A percentile compares a stretch with the other conserved stretches of the same genome.
These are phyloP conservation scores for Cyanoderma ruficeps DNA, from an alignment of 2,113 vertebrate species.

Conservation along the genomic window DNA sequence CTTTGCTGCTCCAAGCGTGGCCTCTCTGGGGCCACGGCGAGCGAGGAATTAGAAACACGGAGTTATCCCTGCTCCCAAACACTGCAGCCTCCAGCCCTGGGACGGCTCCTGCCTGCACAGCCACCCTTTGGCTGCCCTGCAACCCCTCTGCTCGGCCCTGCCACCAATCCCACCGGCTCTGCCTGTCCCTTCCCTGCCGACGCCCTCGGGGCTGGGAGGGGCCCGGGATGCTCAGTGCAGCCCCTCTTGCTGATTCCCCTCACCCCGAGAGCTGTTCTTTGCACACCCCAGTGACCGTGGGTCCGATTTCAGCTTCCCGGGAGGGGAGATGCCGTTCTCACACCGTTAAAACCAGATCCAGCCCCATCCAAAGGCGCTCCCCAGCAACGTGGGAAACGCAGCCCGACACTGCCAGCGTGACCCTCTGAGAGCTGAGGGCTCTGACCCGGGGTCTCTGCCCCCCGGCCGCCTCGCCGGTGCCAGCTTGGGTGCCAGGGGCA, in stretches of 20 bases:
- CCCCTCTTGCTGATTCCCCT: fast-evolving
- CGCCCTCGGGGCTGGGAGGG: background rate
- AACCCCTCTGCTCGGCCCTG: background rate
- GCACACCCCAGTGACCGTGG: background rate
- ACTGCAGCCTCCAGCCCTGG: background rate
- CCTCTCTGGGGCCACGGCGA: constrained; percentile 33
- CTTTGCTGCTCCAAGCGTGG: constrained; percentile 47
- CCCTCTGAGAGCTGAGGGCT: background rate
- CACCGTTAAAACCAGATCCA: background rate
- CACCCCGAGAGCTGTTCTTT: fast-evolving
- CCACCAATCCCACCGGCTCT: background rate
- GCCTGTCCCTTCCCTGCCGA: background rate
- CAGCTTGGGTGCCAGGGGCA: background rate
- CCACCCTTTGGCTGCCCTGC: background rate
- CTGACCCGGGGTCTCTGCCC: fast-evolving
- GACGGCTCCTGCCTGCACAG: background rate
- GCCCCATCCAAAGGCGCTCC: background rate
- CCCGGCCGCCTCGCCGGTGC: background rate
- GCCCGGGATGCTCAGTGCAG: background rate
- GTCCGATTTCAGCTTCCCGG: fast-evolving
- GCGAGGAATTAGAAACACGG: constrained; percentile 32
- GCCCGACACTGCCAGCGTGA: background rate
- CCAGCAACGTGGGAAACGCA: background rate
- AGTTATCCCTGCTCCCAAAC: constrained; percentile 4
- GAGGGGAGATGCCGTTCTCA: background rate